Conservation (phyloP, 1,140 invertebrate genomes). For the Paraescarpia echinospica region DNA sequence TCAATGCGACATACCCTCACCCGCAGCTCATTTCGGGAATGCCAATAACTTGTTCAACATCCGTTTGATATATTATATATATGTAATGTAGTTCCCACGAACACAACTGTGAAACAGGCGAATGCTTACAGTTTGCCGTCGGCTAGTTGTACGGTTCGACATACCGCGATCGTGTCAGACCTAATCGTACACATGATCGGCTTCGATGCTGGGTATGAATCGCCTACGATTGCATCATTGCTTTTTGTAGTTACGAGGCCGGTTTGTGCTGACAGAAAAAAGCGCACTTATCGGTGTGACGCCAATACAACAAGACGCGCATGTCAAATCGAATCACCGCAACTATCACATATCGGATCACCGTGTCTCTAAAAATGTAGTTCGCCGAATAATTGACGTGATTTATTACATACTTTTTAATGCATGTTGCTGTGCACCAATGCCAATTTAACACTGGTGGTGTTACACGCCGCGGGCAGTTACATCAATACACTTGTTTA, state of each 20-base stretch:
- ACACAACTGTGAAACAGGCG: neutral
- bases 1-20: neutral
- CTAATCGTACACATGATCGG: neutral
- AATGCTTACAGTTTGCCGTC: neutral
- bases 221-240: neutral
- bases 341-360: no score
- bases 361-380: neutral
- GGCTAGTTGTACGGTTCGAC: neutral
- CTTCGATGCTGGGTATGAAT: neutral
- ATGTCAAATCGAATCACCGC: neutral
- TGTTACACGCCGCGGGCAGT: neutral
- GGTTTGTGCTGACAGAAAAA: neutral
- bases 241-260: neutral
- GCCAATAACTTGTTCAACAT: neutral
- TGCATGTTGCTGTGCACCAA: neutral
- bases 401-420: neutral
- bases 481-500: no score
- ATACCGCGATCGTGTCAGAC: neutral
- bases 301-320: neutral
- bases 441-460: neutral
- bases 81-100: neutral
- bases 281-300: neutral
- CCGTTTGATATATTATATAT: neutral
- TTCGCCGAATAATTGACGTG: neutral
- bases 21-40: neutral